These are phyloP conservation scores for Coenonympha arcania DNA, from an alignment of 2,888 invertebrate species.

Conservation along the genomic window DNA sequence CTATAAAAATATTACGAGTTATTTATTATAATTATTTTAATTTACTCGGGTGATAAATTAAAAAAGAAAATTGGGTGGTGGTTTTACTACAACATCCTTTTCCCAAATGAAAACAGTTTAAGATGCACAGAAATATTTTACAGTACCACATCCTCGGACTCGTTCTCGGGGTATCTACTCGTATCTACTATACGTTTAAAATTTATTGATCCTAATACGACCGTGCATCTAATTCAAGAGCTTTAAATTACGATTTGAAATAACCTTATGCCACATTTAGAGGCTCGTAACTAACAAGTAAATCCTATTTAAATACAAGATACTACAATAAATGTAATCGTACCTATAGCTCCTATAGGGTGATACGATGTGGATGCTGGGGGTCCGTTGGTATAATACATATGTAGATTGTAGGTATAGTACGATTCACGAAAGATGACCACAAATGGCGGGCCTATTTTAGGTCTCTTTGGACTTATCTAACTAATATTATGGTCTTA, in stretches of 20 bases:
- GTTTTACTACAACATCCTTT: no score
- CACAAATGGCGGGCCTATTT: no score
- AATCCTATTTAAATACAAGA: conserved; percentile 20
- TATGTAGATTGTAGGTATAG: no score
- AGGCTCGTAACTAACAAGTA: conserved; percentile 19
- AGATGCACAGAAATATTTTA: neutral
- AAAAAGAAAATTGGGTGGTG: no score
- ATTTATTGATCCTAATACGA: conserved; percentile 15
- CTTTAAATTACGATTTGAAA: conserved; percentile 19
- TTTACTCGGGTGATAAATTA: no score
- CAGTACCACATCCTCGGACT: neutral
- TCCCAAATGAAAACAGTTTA: neutral
- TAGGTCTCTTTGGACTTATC: no score
- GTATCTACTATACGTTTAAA: conserved; percentile 1
- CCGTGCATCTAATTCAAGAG: conserved; percentile 10
- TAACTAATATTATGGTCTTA: no score
- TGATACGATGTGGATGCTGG: conserved; percentile 4
- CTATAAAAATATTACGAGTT: no score
- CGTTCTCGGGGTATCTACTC: conserved; percentile 2
- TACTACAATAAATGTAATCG: conserved; percentile 24
- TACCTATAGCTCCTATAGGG: no score
- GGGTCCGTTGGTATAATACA: neutral
- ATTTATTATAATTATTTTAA: no score
- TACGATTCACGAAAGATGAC: no score
- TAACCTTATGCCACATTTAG: conserved; percentile 22